Evolutionary conservation across 1,140 invertebrate species (phyloP), one percentile per base, ranked within the genome.

Genomic region (Acromyrmex heyeri): DNA sequence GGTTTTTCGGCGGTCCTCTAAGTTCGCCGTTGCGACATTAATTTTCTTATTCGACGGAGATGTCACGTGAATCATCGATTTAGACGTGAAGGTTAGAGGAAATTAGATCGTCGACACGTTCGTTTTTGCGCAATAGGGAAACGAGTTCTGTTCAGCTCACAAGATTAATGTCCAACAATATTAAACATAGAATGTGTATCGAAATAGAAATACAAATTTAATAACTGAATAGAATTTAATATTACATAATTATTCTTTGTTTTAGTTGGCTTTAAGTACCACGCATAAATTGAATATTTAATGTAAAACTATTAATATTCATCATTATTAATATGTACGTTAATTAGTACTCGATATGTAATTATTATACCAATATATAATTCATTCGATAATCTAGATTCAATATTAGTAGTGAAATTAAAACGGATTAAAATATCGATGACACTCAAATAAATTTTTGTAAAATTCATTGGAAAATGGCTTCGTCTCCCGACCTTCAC

Each of bases 51-150:
- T 30, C 67, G 34, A 21, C 57, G 18, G 6, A 62, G n/a, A 18
- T 83, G 79, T 61, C 24, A 24, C 14, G 38, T 62, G 79, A 83
- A 83, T 83, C 69, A 62, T 62, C 79, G 69, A 75, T 75, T 83
- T 83, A 50, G 27, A 27, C 30, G 38, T n/a, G 53, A 81, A 44
- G 50, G 34, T 57, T 59, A 38, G 48, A 53, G n/a, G 50, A 81
- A 70, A 81, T 81, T 70, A 21, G 16, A 57, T 27, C 64, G 50
- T 55, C 64, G 27, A 27, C 8, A 10, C 27, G 18, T 18, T 69
- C 30, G 12, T n/a, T 18, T 79, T 69, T 53, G 50, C 77, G 64
- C 48, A 55, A 57, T n/a, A n/a, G 6, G n/a, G 24, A 57, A 16
- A 30, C 27, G 6, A 34, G 38, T 64, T 30, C 6, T 53, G 7